phyloP scores from a whole-genome alignment of 1,140 invertebrate genomes.

The Aplysia californica region DNA sequence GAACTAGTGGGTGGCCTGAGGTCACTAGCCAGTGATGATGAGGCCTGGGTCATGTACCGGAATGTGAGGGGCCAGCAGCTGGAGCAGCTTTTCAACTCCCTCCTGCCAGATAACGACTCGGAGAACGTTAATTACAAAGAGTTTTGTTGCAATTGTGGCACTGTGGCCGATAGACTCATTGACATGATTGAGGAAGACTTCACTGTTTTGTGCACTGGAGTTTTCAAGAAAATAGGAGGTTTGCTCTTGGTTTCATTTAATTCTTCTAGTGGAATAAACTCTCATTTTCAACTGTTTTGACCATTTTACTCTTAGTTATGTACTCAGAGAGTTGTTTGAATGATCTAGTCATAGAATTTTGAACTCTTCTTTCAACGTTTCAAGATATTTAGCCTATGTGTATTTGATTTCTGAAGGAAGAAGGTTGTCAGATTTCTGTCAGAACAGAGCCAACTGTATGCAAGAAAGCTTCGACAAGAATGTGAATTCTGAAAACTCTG shows the following conservation, averaged over 20 bases:
- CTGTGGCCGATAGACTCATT: slow-evolving; percentile 51
- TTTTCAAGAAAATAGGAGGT: slow-evolving; percentile 50
- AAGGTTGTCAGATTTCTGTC: too few species aligned
- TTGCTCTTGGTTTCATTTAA: slow-evolving; percentile 9
- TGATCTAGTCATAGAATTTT: too few species aligned
- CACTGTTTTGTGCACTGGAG: slow-evolving; percentile 53
- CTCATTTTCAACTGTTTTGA: too few species aligned
- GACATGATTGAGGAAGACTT: slow-evolving; percentile 64
- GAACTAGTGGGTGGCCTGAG: slow-evolving; percentile 56
- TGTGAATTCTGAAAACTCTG: too few species aligned
- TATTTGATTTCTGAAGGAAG: too few species aligned
- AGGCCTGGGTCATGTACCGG: slow-evolving; percentile 46
- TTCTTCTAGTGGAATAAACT: too few species aligned
- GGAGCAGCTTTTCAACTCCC: slow-evolving; percentile 48
- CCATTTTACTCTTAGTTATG: too few species aligned
- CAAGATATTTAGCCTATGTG: too few species aligned
- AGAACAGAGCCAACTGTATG: too few species aligned
- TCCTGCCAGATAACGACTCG: slow-evolving; percentile 49
- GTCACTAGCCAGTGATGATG: slow-evolving; percentile 50
- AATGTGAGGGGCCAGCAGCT: slow-evolving; percentile 52
- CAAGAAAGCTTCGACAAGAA: too few species aligned
- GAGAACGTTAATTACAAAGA: slow-evolving; percentile 50
- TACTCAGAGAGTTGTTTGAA: too few species aligned
- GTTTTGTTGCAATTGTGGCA: slow-evolving; percentile 51
- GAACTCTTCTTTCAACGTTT: too few species aligned